A percentile compares a stretch with the other conserved stretches of the same genome.
phyloP scores from a whole-genome alignment of 1,140 invertebrate genomes.

The Anastrepha ludens region DNA sequence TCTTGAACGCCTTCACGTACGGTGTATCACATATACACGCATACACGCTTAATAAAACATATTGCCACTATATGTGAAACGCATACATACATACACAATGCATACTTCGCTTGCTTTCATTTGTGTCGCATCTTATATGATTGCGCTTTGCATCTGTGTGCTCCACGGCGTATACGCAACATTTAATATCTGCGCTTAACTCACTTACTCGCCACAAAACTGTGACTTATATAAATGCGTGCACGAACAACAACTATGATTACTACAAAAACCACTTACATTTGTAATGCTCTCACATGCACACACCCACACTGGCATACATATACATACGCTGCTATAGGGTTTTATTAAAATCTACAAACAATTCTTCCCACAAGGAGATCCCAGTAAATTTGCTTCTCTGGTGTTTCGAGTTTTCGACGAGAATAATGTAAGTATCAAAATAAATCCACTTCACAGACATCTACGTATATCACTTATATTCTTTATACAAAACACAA shows the following conservation, averaged over 20 bases:
- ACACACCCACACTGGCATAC: neutral
- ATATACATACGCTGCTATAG: slow-evolving; percentile 76
- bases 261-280: slow-evolving; percentile 24
- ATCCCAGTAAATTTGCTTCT: slow-evolving; percentile 97
- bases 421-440: slow-evolving; percentile 94
- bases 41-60: neutral
- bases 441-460: neutral
- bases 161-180: slow-evolving; percentile 35
- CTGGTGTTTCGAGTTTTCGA: slow-evolving; percentile 98
- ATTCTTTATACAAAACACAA: no score
- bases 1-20: neutral
- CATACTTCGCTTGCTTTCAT: neutral
- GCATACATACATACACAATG: neutral
- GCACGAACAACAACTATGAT: neutral
- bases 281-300: neutral
- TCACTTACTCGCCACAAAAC: neutral
- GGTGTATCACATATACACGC: neutral
- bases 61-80: no score
- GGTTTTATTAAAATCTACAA: slow-evolving; percentile 99
- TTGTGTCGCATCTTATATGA: neutral
- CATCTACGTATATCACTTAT: no score
- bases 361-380: slow-evolving; percentile 98
- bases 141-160: neutral
- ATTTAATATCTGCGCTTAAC: slow-evolving; percentile 17
- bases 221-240: slow-evolving; percentile 15